Conservation (phyloP, 92 coral and sea anemone genomes). For the Palythoa heliodiscus region DNA sequence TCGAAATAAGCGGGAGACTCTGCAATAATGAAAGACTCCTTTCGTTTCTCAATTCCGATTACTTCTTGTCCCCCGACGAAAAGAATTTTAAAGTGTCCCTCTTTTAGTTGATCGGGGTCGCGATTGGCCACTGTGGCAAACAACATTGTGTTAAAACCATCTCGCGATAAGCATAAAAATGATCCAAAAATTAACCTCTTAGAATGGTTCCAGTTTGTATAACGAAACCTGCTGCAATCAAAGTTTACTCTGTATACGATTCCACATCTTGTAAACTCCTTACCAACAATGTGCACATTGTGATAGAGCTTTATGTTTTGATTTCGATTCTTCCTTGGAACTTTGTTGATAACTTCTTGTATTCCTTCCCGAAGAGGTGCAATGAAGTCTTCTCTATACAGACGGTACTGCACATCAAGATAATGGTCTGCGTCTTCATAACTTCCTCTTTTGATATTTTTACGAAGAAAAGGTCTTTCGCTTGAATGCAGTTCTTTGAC, state of each 20-base stretch:
- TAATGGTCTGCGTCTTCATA: slow-evolving; percentile 73
- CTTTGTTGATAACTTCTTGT: slow-evolving; percentile 51
- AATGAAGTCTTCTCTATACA: slow-evolving; percentile 79
- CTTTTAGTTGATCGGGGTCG: slow-evolving; percentile 50
- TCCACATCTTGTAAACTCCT: slow-evolving; percentile 60
- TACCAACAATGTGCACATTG: slow-evolving; percentile 52
- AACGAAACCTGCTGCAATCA: slow-evolving; percentile 55
- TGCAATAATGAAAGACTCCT: slow-evolving; percentile 61
- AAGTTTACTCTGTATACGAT: slow-evolving; percentile 56
- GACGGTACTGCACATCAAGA: slow-evolving; percentile 86
- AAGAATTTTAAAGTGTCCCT: slow-evolving; percentile 58
- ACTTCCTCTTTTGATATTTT: slow-evolving; percentile 65
- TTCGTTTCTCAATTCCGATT: slow-evolving; percentile 51
- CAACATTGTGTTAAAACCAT: slow-evolving; percentile 59
- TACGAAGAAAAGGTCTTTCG: slow-evolving; percentile 68
- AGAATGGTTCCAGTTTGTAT: slow-evolving; percentile 68
- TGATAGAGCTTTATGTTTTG: slow-evolving; percentile 65
- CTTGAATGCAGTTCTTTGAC: slow-evolving; percentile 59
- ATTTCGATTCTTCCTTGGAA: slow-evolving; percentile 52
- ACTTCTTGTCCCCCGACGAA: slow-evolving; percentile 64
- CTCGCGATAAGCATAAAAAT: slow-evolving; percentile 67
- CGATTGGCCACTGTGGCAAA: slow-evolving; percentile 80
- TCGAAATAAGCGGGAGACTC: slow-evolving; percentile 84
- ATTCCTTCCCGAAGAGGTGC: slow-evolving; percentile 83
- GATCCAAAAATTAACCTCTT: slow-evolving; percentile 75